A percentile compares a stretch with the other conserved stretches of the same genome.
phyloP scores from a whole-genome alignment of 2,888 invertebrate species.

The Adela reaumurella region DNA sequence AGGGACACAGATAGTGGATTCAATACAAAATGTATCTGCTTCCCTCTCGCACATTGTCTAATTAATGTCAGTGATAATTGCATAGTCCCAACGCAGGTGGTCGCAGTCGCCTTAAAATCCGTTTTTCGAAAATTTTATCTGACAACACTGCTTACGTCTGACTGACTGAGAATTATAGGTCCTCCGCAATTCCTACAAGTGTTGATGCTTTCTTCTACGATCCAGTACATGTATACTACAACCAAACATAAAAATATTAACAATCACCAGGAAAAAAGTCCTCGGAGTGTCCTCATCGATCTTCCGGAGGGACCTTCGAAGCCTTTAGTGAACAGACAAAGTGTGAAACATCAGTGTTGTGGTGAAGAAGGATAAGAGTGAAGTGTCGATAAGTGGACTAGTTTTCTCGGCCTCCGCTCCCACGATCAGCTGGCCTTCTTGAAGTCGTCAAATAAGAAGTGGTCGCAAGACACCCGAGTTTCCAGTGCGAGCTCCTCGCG shows the following conservation, averaged over 20 bases:
- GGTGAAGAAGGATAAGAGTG: background rate
- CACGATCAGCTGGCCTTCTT: background rate
- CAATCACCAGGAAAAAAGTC: background rate
- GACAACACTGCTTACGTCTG: too few species aligned
- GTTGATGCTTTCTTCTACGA: constrained; percentile 51
- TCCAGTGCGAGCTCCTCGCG: background rate
- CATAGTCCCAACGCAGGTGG: too few species aligned
- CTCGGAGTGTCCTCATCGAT: background rate
- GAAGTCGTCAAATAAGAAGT: background rate
- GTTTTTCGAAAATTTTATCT: too few species aligned
- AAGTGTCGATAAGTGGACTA: background rate
- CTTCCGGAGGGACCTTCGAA: background rate
- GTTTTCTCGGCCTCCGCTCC: background rate
- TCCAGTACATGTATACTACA: too few species aligned
- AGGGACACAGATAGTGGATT: too few species aligned
- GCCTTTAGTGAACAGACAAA: background rate
- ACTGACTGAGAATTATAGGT: background rate
- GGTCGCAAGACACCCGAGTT: background rate
- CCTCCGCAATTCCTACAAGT: constrained; percentile 25
- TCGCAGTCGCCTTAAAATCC: too few species aligned
- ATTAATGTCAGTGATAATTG: too few species aligned
- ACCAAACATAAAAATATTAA: constrained; percentile 36
- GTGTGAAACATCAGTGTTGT: background rate
- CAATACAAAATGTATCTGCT: too few species aligned
- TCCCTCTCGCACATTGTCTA: too few species aligned